Conservation (phyloP, 2,888 invertebrate genomes). For the Orthosia incerta region DNA sequence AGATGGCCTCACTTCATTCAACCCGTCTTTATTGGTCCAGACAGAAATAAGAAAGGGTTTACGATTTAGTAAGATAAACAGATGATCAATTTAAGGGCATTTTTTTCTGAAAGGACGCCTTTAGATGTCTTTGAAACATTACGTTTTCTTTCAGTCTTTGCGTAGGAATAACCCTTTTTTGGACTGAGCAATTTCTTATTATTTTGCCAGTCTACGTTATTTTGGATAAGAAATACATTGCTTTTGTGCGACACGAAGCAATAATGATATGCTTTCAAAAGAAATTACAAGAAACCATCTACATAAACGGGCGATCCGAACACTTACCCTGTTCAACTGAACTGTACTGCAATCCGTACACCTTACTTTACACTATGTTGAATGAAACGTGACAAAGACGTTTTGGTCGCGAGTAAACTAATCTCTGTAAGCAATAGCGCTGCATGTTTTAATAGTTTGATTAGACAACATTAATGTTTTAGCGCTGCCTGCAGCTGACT, state of each 20-base stretch:
- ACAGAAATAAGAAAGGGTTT: constrained; percentile 35
- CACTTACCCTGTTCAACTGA: too few relatives aligned
- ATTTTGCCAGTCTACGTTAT: not conserved
- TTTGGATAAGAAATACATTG: not conserved
- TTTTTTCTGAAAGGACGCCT: not conserved
- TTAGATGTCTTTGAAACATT: not conserved
- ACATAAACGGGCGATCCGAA: too few relatives aligned
- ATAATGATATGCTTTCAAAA: not conserved
- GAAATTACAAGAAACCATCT: not conserved
- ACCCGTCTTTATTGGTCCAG: constrained; percentile 44
- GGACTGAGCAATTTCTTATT: not conserved
- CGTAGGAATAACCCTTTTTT: not conserved
- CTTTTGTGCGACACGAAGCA: not conserved
- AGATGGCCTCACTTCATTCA: constrained; percentile 39
- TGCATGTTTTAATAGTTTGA: too few relatives aligned
- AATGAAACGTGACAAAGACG: too few relatives aligned
- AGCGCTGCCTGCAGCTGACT: too few relatives aligned
- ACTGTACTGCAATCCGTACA: too few relatives aligned
- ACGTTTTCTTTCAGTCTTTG: not conserved
- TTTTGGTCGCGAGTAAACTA: too few relatives aligned
- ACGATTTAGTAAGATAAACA: constrained; percentile 22
- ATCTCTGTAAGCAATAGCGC: too few relatives aligned
- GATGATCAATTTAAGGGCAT: not conserved
- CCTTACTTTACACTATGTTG: too few relatives aligned
- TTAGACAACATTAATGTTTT: too few relatives aligned